phyloP scores from a whole-genome alignment of 2,888 invertebrate genomes.

The Leptura quadrifasciata region DNA sequence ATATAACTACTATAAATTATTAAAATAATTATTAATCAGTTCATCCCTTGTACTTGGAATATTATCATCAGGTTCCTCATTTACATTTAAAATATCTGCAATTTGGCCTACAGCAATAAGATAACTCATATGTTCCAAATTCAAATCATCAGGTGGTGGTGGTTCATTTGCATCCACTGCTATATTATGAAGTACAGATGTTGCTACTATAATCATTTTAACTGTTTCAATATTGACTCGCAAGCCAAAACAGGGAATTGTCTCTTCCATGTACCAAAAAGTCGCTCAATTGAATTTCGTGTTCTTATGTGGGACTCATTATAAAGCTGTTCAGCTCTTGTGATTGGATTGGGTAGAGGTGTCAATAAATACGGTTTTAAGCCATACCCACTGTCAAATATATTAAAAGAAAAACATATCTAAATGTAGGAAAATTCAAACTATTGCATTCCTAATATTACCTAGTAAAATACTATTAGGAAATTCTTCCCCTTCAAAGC shows the following conservation, averaged over 20 bases:
- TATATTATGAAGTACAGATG: constrained; percentile 30
- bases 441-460: background rate
- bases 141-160: background rate
- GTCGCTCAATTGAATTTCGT: constrained; percentile 22
- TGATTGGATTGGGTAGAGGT: background rate
- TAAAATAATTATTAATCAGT: constrained; percentile 1
- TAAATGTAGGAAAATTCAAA: background rate
- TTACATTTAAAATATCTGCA: background rate
- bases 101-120: constrained; percentile 1
- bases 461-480: background rate
- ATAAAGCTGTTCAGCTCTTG: constrained; percentile 23
- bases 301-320: constrained; percentile 33
- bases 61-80: background rate
- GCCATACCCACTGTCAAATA: constrained; percentile 34
- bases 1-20: background rate
- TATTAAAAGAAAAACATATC: background rate
- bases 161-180: constrained; percentile 36
- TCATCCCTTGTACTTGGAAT: background rate
- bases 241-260: constrained; percentile 4
- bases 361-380: constrained; percentile 22
- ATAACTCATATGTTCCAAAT: background rate
- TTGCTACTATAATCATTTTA: constrained; percentile 18
- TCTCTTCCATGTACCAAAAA: constrained; percentile 9
- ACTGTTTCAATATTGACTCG: background rate
- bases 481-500: background rate